Conservation (phyloP, 2,113 vertebrate genomes). For the Engystomops pustulosus region DNA sequence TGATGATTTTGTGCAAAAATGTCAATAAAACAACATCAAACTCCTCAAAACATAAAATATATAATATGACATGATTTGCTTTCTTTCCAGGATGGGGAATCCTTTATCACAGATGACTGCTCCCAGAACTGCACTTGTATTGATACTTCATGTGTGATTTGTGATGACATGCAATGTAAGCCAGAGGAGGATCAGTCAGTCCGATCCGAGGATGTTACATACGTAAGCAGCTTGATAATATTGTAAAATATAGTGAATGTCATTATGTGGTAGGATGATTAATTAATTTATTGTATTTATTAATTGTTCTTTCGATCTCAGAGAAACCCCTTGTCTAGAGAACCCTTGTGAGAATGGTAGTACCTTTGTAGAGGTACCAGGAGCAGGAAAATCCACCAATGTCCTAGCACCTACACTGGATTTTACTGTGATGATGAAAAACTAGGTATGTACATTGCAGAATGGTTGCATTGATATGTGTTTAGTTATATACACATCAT, state of each 20-base stretch:
- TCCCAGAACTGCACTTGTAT: slow-evolving; percentile 67
- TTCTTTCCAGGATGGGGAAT: slow-evolving; percentile 66
- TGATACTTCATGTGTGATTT: slow-evolving; percentile 65
- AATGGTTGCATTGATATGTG: not conserved
- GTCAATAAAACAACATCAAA: too few relatives aligned
- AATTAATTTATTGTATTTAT: not conserved
- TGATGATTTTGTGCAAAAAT: too few relatives aligned
- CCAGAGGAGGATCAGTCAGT: slow-evolving; percentile 60
- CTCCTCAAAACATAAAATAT: not conserved
- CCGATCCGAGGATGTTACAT: slow-evolving; percentile 68
- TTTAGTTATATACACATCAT: not conserved
- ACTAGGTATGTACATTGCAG: slow-evolving; percentile 60
- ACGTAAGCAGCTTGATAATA: slow-evolving; percentile 66
- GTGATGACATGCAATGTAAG: slow-evolving; percentile 31
- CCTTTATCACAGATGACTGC: slow-evolving; percentile 68
- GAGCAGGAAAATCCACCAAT: slow-evolving; percentile 33
- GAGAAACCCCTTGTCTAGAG: slow-evolving; percentile 69
- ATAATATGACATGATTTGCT: not conserved
- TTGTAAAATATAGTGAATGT: not conserved
- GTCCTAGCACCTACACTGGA: slow-evolving; percentile 64
- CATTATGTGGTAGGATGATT: too few relatives aligned
- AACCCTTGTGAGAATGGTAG: slow-evolving; percentile 69
- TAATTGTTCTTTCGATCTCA: not conserved
- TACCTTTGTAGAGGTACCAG: slow-evolving; percentile 60
- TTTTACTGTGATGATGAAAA: slow-evolving; percentile 48